Base-by-base conservation (phyloP, 2,113 vertebrate genomes). In the Brachyistius frenatus region DNA sequence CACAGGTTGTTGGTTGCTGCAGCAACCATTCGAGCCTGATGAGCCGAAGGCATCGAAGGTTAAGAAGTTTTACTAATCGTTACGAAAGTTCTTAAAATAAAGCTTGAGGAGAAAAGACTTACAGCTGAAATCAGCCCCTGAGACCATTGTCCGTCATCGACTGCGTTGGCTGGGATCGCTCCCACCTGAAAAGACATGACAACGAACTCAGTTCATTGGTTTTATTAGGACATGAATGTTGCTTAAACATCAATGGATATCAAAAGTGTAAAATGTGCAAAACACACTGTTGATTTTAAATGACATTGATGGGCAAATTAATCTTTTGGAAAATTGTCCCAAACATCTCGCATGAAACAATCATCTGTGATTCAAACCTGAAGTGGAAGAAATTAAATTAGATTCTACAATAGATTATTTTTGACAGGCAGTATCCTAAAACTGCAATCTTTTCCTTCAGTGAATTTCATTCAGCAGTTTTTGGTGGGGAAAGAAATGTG, bases 81-180 rank as follows among this genome's bases (percentile, higher is more conserved):
- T 0, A 16, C 2, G 8, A 30, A 55, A 15, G 14, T 6, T 36
- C 2, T 23, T 7, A 32, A 32, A 30, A 55, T 52, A 15, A 65
- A 62, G 1, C 16, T 68, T 16, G 2, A 23, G 7, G 5, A 23
- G 49, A 44, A 5, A 30, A 75, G 60, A 97, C 98, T 97, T 92
- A 99, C 98, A 0, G 98, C 98, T 79, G 98, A 99, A 93, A 99
- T 99, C 55, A 99, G 96, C 31, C 98, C 98, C 88, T 99, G 98
- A 82, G 98, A 99, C 98, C 98, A 99, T 92, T 99, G 98, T 5
- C 98, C 98, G 36, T 99, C 98, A 62, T 99, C 98, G 79, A 97
- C 95, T 0, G 97, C 97, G 0, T 99, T 99, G 83, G 98, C 97
- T 31, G 95, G 96, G 76, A 96, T 97, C 5, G 97, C 96, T 0